Conservation (phyloP, 2,888 invertebrate species). For the Saturnia pavonia region DNA sequence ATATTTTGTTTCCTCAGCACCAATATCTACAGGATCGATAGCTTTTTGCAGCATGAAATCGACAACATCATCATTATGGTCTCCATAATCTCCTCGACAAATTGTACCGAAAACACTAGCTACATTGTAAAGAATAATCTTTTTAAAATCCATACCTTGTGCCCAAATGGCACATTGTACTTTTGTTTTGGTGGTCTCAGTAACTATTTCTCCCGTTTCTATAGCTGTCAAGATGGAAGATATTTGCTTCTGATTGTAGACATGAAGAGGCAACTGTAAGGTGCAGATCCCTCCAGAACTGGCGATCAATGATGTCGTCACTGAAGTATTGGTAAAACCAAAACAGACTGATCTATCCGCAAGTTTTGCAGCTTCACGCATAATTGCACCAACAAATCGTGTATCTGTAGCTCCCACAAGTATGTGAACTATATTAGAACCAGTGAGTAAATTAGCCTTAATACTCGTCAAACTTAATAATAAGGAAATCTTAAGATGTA, state of each 20-base stretch:
- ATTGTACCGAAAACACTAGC: constrained; percentile 65
- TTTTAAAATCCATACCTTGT: constrained; percentile 67
- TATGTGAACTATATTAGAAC: constrained; percentile 61
- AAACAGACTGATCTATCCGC: constrained; percentile 52
- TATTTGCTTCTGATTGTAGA: constrained; percentile 61
- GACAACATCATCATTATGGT: constrained; percentile 59
- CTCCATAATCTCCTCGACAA: constrained; percentile 62
- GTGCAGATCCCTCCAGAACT: constrained; percentile 65
- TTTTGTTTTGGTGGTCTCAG: constrained; percentile 45
- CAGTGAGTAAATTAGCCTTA: constrained; percentile 53
- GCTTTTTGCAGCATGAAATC: constrained; percentile 59
- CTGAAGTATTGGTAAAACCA: constrained; percentile 50
- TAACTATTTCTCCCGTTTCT: constrained; percentile 57
- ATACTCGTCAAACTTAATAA: constrained; percentile 67
- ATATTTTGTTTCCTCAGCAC: constrained; percentile 50
- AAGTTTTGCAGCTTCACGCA: constrained; percentile 59
- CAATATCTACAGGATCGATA: constrained; percentile 40
- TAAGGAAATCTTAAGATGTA: constrained; percentile 68
- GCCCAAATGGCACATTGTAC: constrained; percentile 68
- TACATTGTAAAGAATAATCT: constrained; percentile 56
- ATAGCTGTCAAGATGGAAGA: constrained; percentile 53
- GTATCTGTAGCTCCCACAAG: constrained; percentile 62
- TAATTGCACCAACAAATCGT: constrained; percentile 55
- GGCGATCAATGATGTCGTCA: constrained; percentile 50
- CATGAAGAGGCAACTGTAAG: constrained; percentile 63